Evolutionary conservation across 2,113 vertebrate genomes (phyloP).

Genomic region (Hystrix cristata): DNA sequence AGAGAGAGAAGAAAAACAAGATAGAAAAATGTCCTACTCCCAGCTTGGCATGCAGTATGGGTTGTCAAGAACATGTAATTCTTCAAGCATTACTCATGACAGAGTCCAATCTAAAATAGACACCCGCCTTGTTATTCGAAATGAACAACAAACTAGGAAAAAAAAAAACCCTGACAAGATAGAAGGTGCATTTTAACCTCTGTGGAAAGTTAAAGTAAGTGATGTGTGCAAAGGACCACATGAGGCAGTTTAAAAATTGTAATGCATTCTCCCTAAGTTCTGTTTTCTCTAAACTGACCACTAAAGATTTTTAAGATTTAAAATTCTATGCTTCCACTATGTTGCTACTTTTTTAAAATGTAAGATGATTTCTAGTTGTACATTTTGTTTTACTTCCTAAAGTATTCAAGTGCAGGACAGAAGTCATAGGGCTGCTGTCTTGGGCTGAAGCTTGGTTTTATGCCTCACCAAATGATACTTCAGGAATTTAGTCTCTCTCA

Average conservation of each 20-base stretch:
- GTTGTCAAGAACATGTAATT: constrained; percentile 46
- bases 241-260: background rate
- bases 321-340: background rate
- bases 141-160: background rate
- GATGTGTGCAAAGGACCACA: background rate
- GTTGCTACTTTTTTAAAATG: background rate
- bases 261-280: background rate
- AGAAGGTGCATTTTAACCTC: background rate
- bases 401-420: background rate
- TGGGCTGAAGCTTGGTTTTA: background rate
- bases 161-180: background rate
- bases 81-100: constrained; percentile 30
- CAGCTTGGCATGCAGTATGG: background rate
- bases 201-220: constrained; percentile 26
- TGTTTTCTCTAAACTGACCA: background rate
- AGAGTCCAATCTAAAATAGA: constrained; percentile 46
- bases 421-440: background rate
- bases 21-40: background rate
- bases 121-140: background rate
- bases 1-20: background rate
- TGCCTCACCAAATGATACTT: background rate
- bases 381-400: constrained; percentile 34
- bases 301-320: background rate
- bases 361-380: background rate
- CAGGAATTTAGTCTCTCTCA: background rate